phyloP scores from a whole-genome alignment of 2,797 vertebrate genomes.

The Schizopygopsis malacanthus region DNA sequence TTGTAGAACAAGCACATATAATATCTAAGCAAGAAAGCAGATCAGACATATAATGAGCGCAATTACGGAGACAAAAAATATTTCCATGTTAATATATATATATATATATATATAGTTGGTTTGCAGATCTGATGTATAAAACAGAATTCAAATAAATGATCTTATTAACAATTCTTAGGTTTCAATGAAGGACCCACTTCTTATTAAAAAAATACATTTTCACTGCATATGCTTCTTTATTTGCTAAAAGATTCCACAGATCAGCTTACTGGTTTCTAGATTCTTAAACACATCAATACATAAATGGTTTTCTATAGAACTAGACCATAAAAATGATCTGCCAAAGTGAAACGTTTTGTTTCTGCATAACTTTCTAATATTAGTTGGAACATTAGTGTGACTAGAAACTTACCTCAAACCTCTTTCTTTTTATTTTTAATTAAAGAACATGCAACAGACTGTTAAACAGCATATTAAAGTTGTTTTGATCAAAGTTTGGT shows the following conservation, averaged over 20 bases:
- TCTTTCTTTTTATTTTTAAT: background rate
- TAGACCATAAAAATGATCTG: background rate
- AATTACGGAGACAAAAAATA: background rate
- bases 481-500: background rate
- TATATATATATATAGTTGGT: background rate
- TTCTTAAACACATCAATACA: background rate
- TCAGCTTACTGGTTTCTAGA: background rate
- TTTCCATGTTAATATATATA: background rate
- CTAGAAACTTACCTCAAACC: background rate
- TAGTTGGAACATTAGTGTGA: background rate
- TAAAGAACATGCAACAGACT: background rate
- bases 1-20: slow-evolving; percentile 17
- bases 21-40: background rate
- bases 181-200: background rate
- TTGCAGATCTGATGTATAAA: background rate
- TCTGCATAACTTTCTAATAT: background rate
- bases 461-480: background rate
- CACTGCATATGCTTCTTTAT: background rate
- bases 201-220: background rate
- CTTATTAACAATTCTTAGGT: background rate
- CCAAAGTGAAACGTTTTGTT: background rate
- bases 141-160: background rate
- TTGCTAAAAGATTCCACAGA: background rate
- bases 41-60: background rate
- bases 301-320: background rate